These are phyloP conservation scores for Toxonevra muliebris DNA, from an alignment of 2,888 invertebrate species.

Conservation along the genomic window DNA sequence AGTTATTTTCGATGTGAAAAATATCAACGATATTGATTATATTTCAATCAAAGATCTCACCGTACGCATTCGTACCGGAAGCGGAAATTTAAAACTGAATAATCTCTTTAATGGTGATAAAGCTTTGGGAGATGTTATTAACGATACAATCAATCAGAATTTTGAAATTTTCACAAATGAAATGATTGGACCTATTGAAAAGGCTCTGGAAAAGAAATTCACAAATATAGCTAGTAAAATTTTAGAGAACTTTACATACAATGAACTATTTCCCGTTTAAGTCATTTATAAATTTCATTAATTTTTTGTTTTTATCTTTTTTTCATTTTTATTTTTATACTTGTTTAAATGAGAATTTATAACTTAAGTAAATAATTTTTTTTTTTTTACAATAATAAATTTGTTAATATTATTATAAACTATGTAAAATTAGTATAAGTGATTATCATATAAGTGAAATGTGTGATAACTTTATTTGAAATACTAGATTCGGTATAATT, in stretches of 20 bases:
- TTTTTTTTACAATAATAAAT: too few relatives aligned
- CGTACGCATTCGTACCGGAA: constrained; percentile 75
- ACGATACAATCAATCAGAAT: constrained; percentile 69
- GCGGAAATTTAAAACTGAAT: constrained; percentile 74
- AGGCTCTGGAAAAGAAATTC: constrained; percentile 69
- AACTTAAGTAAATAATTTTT: too few relatives aligned
- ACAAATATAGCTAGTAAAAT: constrained; percentile 70
- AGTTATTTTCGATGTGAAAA: constrained; percentile 70
- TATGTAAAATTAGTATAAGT: background rate
- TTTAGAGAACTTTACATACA: constrained; percentile 70
- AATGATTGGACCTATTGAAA: constrained; percentile 76
- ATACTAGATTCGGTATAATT: background rate
- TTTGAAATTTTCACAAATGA: constrained; percentile 77
- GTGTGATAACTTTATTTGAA: background rate
- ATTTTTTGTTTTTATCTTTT: too few relatives aligned
- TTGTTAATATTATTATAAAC: too few relatives aligned
- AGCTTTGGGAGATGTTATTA: constrained; percentile 76
- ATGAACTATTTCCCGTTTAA: constrained; percentile 67
- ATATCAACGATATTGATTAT: constrained; percentile 67
- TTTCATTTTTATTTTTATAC: too few relatives aligned
- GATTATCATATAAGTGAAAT: background rate
- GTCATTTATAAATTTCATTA: background rate
- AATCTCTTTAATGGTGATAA: constrained; percentile 79
- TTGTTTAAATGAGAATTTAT: too few relatives aligned
- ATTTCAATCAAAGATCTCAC: constrained; percentile 72